phyloP scores from a whole-genome alignment of 2,797 vertebrate species.

The Cynodonichthys magdalenae region DNA sequence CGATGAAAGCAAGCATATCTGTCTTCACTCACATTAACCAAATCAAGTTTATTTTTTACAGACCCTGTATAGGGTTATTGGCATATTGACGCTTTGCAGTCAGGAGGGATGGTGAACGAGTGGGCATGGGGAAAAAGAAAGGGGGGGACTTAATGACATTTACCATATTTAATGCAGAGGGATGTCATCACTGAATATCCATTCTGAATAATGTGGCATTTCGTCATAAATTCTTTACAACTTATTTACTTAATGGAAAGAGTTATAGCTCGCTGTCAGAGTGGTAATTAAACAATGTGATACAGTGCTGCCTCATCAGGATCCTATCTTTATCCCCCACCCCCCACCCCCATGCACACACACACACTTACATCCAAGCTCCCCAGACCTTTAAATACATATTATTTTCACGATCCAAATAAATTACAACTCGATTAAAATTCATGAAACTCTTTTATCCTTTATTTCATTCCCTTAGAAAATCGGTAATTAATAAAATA shows the following conservation, averaged over 20 bases:
- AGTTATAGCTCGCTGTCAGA: constrained; percentile 92
- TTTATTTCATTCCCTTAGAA: constrained; percentile 68
- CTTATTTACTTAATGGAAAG: constrained; percentile 99
- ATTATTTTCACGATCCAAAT: constrained; percentile 80
- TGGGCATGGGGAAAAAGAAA: constrained; percentile 31
- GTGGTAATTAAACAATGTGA: constrained; percentile 92
- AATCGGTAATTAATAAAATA: constrained; percentile 24
- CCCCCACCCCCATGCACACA: constrained; percentile 35
- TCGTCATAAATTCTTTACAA: constrained; percentile 98
- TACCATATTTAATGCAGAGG: constrained; percentile 96
- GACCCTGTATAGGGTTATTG: constrained; percentile 89
- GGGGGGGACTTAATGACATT: constrained; percentile 87
- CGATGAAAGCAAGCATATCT: constrained; percentile 99
- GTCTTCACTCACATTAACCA: constrained; percentile 98
- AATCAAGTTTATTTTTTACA: constrained; percentile 99
- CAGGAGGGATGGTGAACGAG: constrained; percentile 46
- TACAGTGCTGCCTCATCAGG: constrained; percentile 83
- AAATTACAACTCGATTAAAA: constrained; percentile 82
- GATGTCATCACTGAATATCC: constrained; percentile 97
- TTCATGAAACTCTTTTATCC: constrained; percentile 78
- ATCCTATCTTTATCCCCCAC: constrained; percentile 75
- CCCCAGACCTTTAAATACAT: constrained; percentile 80
- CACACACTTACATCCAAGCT: constrained; percentile 31
- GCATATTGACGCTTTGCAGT: constrained; percentile 95
- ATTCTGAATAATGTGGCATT: constrained; percentile 95